Evolutionary conservation across 2,797 vertebrate genomes (phyloP).

Genomic region (Bradypus variegatus): DNA sequence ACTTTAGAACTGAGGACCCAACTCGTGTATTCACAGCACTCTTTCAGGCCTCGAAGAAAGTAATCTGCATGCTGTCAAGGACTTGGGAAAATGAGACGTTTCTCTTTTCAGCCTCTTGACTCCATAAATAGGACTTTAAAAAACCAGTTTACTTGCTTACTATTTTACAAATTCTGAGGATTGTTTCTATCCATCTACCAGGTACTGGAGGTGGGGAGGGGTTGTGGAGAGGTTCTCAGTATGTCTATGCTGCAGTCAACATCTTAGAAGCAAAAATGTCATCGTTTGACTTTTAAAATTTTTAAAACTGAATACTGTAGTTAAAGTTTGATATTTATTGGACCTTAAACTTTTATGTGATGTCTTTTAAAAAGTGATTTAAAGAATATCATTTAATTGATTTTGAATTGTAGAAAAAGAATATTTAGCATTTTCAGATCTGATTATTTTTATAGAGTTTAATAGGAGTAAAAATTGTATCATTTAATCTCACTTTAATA

Average conservation of each 20-base stretch:
- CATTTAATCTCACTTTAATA: slow-evolving; percentile 18
- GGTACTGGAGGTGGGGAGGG: not conserved
- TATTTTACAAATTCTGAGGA: slow-evolving; percentile 1
- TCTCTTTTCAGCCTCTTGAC: not conserved
- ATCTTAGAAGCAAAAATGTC: not conserved
- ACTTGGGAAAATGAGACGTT: not conserved
- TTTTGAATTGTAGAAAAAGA: slow-evolving; percentile 17
- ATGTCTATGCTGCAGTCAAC: not conserved
- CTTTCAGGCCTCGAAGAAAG: not conserved
- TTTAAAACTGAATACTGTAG: slow-evolving; percentile 1
- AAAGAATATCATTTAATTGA: slow-evolving; percentile 1
- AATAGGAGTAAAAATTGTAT: slow-evolving; percentile 5
- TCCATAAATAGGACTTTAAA: not conserved
- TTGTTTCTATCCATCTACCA: not conserved
- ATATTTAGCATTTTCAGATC: not conserved
- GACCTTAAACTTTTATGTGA: slow-evolving; percentile 4
- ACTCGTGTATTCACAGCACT: not conserved
- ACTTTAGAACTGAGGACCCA: not conserved
- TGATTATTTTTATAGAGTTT: slow-evolving; percentile 30
- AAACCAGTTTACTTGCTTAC: not conserved
- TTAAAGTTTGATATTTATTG: slow-evolving; percentile 13
- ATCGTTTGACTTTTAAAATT: not conserved
- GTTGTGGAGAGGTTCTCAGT: slow-evolving; percentile 8
- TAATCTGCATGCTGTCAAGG: not conserved
- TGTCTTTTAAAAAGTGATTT: slow-evolving; percentile 9